Conservation (phyloP, 2,113 vertebrate species). For the Heliornis fulica region DNA sequence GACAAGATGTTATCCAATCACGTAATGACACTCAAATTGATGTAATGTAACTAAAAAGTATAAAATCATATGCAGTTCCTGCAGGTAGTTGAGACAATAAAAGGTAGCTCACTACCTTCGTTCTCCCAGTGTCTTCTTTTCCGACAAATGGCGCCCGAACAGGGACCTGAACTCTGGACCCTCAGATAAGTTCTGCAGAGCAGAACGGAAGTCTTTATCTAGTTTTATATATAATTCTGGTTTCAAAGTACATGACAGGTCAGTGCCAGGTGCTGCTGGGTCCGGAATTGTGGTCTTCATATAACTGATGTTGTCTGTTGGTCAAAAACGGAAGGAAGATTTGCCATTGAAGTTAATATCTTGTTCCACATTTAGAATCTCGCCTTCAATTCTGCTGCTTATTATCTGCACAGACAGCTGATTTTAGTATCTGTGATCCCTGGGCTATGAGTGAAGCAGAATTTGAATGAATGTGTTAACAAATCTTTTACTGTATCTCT, state of each 20-base stretch:
- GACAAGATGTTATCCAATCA: too few species aligned
- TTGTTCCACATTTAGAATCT: background rate
- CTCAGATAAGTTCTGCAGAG: too few species aligned
- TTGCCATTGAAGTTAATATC: background rate
- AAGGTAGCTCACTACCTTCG: too few species aligned
- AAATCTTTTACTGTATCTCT: background rate
- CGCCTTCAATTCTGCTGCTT: background rate
- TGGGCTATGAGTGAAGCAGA: background rate
- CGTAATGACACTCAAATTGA: too few species aligned
- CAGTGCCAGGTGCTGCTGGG: background rate
- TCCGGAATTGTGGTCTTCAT: background rate
- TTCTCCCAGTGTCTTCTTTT: too few species aligned
- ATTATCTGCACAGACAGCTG: background rate
- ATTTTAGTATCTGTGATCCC: background rate
- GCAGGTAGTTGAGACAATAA: too few species aligned
- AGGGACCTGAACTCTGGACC: too few species aligned
- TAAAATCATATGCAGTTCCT: too few species aligned
- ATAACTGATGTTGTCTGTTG: background rate
- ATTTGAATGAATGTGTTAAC: background rate
- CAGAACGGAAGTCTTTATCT: slow-evolving; percentile 11
- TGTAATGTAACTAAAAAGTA: too few species aligned
- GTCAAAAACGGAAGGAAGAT: background rate
- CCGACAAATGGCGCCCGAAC: too few species aligned
- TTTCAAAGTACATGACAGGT: background rate
- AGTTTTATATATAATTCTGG: background rate